These are phyloP conservation scores for Psittacula derbiana DNA, from an alignment of 2,797 vertebrate genomes.

Conservation along the genomic window DNA sequence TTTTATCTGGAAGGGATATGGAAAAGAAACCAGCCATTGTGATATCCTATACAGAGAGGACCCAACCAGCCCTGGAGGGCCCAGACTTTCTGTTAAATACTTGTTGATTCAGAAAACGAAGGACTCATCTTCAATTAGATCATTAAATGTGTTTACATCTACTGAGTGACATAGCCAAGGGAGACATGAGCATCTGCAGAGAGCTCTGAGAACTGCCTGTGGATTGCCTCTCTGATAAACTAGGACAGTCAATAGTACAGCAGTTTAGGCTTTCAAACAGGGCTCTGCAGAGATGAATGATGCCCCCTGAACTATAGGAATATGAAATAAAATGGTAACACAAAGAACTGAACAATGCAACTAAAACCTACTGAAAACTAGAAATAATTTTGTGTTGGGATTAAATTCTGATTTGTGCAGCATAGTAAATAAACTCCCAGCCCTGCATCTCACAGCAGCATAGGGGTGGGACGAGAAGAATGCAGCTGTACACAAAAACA, in stretches of 20 bases:
- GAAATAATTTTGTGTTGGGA: neutral
- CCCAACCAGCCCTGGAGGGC: neutral
- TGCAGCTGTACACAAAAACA: conserved; percentile 27
- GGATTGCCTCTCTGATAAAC: neutral
- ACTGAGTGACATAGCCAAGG: neutral
- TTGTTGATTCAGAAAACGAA: neutral
- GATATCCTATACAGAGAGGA: neutral
- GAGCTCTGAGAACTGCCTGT: neutral
- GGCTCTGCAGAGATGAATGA: neutral
- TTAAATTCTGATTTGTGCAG: neutral
- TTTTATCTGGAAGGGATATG: neutral
- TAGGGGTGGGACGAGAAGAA: conserved; percentile 48
- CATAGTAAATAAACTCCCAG: neutral
- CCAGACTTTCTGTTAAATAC: neutral
- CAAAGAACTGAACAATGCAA: neutral
- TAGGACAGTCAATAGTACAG: neutral
- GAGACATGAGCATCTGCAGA: neutral
- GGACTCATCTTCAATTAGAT: neutral
- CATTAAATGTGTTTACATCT: neutral
- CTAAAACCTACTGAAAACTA: neutral
- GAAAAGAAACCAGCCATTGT: neutral
- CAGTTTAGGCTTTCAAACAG: neutral
- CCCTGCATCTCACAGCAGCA: conserved; percentile 8
- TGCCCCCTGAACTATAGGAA: neutral
- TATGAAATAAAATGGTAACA: neutral